Evolutionary conservation across 2,888 invertebrate genomes (phyloP).

Genomic region (Odontothrips loti): DNA sequence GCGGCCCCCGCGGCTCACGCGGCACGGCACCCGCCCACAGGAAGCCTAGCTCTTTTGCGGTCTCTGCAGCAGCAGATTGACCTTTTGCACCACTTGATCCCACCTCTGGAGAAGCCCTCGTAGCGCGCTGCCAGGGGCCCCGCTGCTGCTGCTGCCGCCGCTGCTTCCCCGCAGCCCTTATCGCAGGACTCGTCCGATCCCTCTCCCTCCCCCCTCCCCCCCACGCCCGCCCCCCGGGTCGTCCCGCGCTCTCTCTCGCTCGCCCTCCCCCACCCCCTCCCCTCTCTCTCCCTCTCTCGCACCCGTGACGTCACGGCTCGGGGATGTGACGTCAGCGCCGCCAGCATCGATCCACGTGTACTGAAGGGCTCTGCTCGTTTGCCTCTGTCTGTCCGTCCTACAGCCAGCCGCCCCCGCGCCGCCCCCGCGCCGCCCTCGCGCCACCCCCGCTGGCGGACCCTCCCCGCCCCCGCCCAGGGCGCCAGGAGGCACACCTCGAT

Average conservation of each 20-base stretch:
- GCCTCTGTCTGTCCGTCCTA: neutral
- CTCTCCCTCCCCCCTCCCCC: neutral
- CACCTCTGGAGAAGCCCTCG: neutral
- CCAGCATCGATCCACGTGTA: conserved; percentile 4
- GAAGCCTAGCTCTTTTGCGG: no score
- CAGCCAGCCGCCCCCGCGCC: neutral
- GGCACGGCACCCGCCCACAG: no score
- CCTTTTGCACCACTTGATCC: neutral
- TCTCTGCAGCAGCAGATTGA: no score
- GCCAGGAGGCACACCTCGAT: neutral
- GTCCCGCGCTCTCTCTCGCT: no score
- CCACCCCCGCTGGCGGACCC: neutral
- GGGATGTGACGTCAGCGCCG: conserved; percentile 9
- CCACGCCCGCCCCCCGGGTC: neutral
- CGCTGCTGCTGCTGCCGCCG: neutral
- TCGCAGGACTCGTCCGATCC: no score
- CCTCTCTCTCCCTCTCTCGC: neutral
- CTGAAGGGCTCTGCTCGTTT: neutral
- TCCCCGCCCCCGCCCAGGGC: neutral
- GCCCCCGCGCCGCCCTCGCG: no score
- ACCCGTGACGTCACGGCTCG: neutral
- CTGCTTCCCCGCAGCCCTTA: neutral
- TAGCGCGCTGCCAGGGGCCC: neutral
- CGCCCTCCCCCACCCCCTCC: no score
- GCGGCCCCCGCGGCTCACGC: no score